These are phyloP conservation scores for Oceanites oceanicus DNA, from an alignment of 2,113 vertebrate species.

Conservation along the genomic window DNA sequence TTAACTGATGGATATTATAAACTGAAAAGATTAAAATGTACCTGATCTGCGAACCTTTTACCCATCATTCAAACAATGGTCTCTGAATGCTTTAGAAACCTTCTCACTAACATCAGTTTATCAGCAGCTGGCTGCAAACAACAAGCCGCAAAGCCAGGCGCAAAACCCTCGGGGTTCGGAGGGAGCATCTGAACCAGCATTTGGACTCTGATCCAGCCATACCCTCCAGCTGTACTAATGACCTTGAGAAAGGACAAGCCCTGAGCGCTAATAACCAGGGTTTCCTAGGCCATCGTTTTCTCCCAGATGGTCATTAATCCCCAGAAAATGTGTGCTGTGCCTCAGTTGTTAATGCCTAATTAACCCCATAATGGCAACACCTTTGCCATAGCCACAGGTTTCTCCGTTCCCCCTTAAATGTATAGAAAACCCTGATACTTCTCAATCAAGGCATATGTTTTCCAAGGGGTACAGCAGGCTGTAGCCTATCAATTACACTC, in stretches of 20 bases:
- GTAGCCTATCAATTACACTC: background rate
- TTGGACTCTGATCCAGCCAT: background rate
- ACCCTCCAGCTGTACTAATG: background rate
- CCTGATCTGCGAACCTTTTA: background rate
- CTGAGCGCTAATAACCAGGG: background rate
- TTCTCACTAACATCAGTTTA: background rate
- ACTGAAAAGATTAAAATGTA: background rate
- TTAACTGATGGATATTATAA: background rate
- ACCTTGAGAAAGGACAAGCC: background rate
- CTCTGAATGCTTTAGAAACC: background rate
- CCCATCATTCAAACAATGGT: background rate
- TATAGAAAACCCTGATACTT: background rate
- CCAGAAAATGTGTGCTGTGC: background rate
- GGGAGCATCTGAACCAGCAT: fast-evolving
- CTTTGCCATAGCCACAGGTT: background rate
- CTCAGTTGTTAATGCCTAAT: background rate
- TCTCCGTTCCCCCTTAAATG: background rate
- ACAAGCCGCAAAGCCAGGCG: background rate
- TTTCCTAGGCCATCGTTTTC: background rate
- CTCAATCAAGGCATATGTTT: background rate
- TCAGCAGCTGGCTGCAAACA: background rate
- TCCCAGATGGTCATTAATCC: conserved; percentile 8
- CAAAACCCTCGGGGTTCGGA: fast-evolving
- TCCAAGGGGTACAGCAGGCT: background rate
- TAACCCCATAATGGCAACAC: background rate